phyloP scores from a whole-genome alignment of 2,888 invertebrate genomes.

The Ectemnius cavifrons region DNA sequence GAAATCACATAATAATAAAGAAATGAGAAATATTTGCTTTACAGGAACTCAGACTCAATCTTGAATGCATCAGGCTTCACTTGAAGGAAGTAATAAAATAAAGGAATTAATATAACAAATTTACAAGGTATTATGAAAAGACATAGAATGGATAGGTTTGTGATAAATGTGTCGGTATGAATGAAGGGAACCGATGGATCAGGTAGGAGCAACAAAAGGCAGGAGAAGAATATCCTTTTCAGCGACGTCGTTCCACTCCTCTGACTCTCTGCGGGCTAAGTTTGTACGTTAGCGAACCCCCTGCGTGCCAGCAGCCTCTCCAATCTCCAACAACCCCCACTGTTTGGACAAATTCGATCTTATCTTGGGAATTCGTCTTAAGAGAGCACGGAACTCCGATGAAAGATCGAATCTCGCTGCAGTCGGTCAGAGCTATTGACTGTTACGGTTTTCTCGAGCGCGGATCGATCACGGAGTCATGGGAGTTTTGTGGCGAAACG shows the following conservation, averaged over 20 bases:
- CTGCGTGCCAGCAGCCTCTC: constrained; percentile 16
- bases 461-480: constrained; percentile 19
- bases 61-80: too few species aligned
- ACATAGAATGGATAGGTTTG: neutral
- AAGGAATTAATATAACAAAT: neutral
- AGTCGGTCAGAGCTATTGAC: constrained; percentile 2
- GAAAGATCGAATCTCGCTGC: too few species aligned
- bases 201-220: neutral
- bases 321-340: constrained; percentile 61
- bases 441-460: constrained; percentile 38
- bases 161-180: neutral
- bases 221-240: constrained; percentile 10
- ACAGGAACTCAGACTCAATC: too few species aligned
- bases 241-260: constrained; percentile 9
- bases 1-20: too few species aligned
- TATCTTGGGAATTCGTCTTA: constrained; percentile 57
- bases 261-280: constrained; percentile 20
- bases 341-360: constrained; percentile 69
- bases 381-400: constrained; percentile 20
- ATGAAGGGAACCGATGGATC: neutral
- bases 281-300: constrained; percentile 44
- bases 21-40: too few species aligned
- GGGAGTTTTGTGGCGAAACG: constrained; percentile 14
- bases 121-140: neutral
- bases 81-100: neutral